Evolutionary conservation across 2,888 invertebrate genomes (phyloP).

Genomic region (Eilema griseolum): DNA sequence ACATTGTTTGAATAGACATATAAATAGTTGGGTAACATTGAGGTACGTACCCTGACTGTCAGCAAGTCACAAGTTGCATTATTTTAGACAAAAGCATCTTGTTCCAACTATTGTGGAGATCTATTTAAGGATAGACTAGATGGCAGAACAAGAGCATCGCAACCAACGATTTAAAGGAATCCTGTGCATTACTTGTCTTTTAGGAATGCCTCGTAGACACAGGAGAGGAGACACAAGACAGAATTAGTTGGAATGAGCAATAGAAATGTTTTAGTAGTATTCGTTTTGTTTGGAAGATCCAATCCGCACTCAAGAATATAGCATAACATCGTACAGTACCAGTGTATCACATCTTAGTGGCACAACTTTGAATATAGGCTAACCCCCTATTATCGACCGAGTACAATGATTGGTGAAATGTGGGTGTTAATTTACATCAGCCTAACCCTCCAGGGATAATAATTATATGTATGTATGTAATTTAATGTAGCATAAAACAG

Average conservation of each 20-base stretch:
- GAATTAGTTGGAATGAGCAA: conserved; percentile 12
- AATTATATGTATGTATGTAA: too few relatives aligned
- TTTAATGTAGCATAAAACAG: too few relatives aligned
- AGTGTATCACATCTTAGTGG: too few relatives aligned
- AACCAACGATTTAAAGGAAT: conserved; percentile 15
- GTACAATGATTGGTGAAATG: too few relatives aligned
- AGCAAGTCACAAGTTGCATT: not conserved
- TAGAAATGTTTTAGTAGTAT: conserved; percentile 9
- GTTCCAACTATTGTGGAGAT: conserved; percentile 25
- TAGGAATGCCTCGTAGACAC: conserved; percentile 18
- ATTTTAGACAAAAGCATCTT: conserved; percentile 14
- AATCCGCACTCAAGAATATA: not conserved
- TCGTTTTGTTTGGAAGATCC: conserved; percentile 13
- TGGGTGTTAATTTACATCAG: too few relatives aligned
- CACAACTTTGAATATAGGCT: too few relatives aligned
- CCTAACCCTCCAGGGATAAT: too few relatives aligned
- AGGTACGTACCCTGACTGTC: not conserved
- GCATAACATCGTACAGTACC: too few relatives aligned
- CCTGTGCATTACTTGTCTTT: conserved; percentile 15
- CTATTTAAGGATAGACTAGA: conserved; percentile 42
- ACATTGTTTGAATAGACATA: too few relatives aligned
- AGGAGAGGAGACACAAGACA: not conserved
- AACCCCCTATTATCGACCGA: too few relatives aligned
- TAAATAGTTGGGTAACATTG: too few relatives aligned
- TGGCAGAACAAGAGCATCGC: conserved; percentile 33